A percentile compares a stretch with the other conserved stretches of the same genome.
Evolutionary conservation across 2,113 vertebrate species (phyloP).

Genomic region (Nycticryphes semicollaris): DNA sequence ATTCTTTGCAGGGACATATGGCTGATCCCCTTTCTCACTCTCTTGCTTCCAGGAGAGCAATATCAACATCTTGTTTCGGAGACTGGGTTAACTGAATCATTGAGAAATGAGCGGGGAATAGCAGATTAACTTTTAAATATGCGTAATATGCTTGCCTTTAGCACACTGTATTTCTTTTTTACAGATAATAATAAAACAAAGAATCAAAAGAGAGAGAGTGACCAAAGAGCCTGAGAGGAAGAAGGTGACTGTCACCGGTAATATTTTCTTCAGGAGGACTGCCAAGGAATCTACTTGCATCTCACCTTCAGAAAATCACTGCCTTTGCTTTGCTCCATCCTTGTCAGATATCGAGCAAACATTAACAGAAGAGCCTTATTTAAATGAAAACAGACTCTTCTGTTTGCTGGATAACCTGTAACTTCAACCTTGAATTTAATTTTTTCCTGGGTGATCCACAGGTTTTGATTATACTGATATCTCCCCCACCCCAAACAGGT

Average conservation of each 20-base stretch:
- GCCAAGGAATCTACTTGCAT: not conserved
- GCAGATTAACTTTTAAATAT: not conserved
- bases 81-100: not conserved
- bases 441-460: not conserved
- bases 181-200: not conserved
- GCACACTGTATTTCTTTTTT: not conserved
- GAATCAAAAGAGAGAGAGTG: not conserved
- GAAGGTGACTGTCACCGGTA: not conserved
- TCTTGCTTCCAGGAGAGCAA: not conserved
- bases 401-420: not conserved
- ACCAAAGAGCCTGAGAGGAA: not conserved
- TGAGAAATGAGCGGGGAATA: not conserved
- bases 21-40: not conserved
- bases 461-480: not conserved
- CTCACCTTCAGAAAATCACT: not conserved
- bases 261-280: not conserved
- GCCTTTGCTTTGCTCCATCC: not conserved
- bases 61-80: not conserved
- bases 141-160: not conserved
- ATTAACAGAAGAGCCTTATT: not conserved
- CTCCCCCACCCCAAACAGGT: not conserved
- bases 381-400: constrained; percentile 7
- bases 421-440: constrained; percentile 25
- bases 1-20: not conserved
- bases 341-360: not conserved